Conservation (phyloP, 2,113 vertebrate genomes). For the Origma solitaria region DNA sequence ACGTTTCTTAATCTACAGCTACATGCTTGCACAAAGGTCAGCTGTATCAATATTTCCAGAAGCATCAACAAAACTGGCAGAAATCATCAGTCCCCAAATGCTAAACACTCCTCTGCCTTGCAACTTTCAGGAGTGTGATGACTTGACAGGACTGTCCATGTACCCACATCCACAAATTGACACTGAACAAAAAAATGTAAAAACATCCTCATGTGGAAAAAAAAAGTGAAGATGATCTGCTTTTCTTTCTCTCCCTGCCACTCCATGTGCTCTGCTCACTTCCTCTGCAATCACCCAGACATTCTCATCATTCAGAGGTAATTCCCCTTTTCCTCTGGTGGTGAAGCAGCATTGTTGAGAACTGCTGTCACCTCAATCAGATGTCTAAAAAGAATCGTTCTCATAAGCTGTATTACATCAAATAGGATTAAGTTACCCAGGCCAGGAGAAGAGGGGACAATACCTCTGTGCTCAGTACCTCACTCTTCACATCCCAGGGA, state of each 20-base stretch:
- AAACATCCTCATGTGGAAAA: background rate
- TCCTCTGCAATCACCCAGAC: background rate
- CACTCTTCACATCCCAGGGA: background rate
- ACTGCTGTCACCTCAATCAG: background rate
- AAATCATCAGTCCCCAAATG: background rate
- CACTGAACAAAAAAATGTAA: background rate
- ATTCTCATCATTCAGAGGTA: background rate
- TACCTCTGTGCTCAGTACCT: background rate
- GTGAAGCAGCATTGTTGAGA: background rate
- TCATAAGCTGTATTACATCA: background rate
- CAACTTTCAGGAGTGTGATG: background rate
- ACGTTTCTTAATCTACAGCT: background rate
- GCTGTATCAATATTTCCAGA: background rate
- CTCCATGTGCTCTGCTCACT: background rate
- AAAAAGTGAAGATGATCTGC: background rate
- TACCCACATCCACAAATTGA: background rate
- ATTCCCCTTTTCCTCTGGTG: background rate
- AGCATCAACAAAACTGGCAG: background rate
- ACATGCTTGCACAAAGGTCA: background rate
- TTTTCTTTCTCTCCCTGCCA: background rate
- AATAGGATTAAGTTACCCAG: background rate
- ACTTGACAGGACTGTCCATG: accelerated
- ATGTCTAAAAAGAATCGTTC: background rate
- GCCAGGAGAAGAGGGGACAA: background rate
- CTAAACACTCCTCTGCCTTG: background rate